Base-by-base conservation (phyloP, 2,113 vertebrate species). In the Cyprinodon variegatus region DNA sequence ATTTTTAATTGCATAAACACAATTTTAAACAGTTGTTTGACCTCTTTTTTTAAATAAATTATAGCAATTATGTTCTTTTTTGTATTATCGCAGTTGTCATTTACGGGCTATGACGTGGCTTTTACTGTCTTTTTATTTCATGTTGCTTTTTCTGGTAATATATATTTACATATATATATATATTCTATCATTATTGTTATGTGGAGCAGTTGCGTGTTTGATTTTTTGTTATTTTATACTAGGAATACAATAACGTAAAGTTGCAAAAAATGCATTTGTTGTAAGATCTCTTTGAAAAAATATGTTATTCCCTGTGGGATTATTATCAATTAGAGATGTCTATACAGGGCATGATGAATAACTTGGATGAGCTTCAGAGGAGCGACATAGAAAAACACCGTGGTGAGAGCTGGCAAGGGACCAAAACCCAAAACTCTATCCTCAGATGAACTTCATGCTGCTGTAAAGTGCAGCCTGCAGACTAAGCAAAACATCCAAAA, bases 361-460 rank as follows among this genome's bases (percentile, higher is more conserved):
- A 53, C 12, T 59, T 39, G 4, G 6, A 68, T 41, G 36, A 3
- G 41, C 39, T 43, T 4, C 67, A 45, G 57, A 74, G 60, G 6
- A 76, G 39, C 68, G 66, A 38, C 63, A 68, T 68, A 57, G 59
- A 69, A 65, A 43, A 78, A 69, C 38, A 59, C 60, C 48, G 78
- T 68, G 79, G 79, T 66, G 22, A 68, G 72, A 83, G 74, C 74
- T 89, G 85, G 88, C 87, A 79, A 10, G 14, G 12, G n/a, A 81
- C 76, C 74, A 74, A 38, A 86, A 83, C 83, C 63, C 77, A 85
- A 79, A 87, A 61, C 68, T 41, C 61, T 90, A 84, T 88, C 88
- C 90, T 92, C 76, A 57, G 37, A 68, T 91, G 86, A 91, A 91
- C 91, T 85, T 83, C 61, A 69, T 70, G 73, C 60, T 76, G 65